Conservation (phyloP, 1,140 invertebrate species). For the Idris sp. region DNA sequence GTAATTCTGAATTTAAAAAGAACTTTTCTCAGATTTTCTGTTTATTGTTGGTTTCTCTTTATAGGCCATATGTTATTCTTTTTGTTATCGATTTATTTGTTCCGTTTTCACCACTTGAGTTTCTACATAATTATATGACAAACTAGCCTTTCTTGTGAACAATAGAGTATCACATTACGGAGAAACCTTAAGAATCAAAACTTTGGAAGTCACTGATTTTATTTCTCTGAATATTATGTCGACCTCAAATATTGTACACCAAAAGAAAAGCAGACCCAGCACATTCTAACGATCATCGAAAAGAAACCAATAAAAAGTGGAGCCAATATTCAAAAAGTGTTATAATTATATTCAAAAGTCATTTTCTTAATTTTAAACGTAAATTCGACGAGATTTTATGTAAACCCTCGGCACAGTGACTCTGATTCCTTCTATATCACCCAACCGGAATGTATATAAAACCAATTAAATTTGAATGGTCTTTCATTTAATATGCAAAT, state of each 20-base stretch:
- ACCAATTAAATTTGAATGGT: conserved; percentile 33
- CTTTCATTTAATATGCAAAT: conserved; percentile 34
- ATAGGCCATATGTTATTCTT: not conserved
- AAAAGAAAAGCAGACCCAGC: conserved; percentile 1
- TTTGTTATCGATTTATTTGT: not conserved
- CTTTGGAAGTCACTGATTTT: conserved; percentile 14
- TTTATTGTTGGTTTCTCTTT: not conserved
- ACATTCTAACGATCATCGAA: too few relatives aligned
- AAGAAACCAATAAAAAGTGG: not conserved
- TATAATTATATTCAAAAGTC: too few relatives aligned
- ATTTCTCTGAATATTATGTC: not conserved
- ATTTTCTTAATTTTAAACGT: conserved; percentile 2
- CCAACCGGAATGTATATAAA: conserved; percentile 11
- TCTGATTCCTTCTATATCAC: conserved; percentile 8
- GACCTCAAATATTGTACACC: not conserved
- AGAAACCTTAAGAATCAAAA: conserved; percentile 12
- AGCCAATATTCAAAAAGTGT: too few relatives aligned
- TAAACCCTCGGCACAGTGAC: not conserved
- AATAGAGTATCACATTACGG: conserved; percentile 20
- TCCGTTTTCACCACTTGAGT: not conserved
- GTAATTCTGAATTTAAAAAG: not conserved
- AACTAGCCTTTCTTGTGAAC: conserved; percentile 14
- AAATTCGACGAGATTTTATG: conserved; percentile 1
- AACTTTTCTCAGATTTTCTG: not conserved
- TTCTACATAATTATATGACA: conserved; percentile 12